Conservation (phyloP, 2,113 vertebrate species). For the Myiagra hebetior region DNA sequence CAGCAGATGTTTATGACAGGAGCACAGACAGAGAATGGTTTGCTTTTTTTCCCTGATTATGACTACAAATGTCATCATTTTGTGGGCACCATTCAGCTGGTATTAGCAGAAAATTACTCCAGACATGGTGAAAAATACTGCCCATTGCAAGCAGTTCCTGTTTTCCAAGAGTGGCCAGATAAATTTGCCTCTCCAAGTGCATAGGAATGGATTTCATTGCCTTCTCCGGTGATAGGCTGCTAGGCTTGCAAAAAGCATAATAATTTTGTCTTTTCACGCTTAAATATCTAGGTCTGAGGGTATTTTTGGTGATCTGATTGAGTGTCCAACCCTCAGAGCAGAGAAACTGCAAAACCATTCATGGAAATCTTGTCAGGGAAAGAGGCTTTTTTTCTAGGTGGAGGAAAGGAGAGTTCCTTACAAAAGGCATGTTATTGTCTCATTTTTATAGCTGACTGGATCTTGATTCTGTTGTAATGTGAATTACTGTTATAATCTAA, state of each 20-base stretch:
- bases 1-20: background rate
- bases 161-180: background rate
- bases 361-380: background rate
- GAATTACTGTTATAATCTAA: background rate
- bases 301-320: background rate
- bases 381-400: background rate
- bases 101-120: background rate
- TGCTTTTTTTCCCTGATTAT: background rate
- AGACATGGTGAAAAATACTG: background rate
- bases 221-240: background rate
- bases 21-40: background rate
- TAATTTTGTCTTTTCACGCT: background rate
- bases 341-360: background rate
- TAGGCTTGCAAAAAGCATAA: background rate
- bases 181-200: background rate
- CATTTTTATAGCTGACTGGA: background rate
- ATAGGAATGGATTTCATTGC: background rate
- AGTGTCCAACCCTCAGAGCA: background rate
- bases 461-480: background rate
- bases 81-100: background rate
- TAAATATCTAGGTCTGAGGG: background rate
- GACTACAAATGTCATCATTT: background rate
- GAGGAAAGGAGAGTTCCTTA: background rate
- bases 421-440: background rate
- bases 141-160: background rate